Percentiles rank a stretch among this genome's conserved stretches.
These are phyloP conservation scores for Porites lobata DNA, from an alignment of 92 coral and sea anemone genomes.

Conservation along the genomic window DNA sequence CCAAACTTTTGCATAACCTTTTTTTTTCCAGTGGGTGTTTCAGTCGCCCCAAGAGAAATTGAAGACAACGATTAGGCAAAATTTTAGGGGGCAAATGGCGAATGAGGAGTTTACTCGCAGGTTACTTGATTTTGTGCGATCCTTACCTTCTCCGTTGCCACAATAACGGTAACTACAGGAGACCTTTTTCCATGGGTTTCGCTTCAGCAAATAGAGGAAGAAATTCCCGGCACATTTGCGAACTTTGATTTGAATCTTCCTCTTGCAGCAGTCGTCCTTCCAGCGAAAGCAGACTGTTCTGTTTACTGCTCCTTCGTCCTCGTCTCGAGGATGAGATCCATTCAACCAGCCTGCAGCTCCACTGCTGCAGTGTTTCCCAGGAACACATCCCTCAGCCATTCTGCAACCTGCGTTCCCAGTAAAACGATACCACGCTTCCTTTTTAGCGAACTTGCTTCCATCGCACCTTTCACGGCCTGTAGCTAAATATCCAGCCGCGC, in stretches of 20 bases:
- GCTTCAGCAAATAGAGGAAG: slow-evolving; percentile 21
- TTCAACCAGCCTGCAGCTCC: slow-evolving; percentile 40
- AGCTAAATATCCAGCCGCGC: slow-evolving; percentile 21
- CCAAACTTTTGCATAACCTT: no score
- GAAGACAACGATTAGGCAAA: no score
- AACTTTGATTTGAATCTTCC: slow-evolving; percentile 27
- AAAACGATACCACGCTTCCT: slow-evolving; percentile 45
- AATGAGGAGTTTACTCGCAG: not conserved
- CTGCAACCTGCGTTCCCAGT: slow-evolving; percentile 31
- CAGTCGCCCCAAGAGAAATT: no score
- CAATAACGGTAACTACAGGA: slow-evolving; percentile 13
- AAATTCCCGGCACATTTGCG: slow-evolving; percentile 29
- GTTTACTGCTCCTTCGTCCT: slow-evolving; percentile 23
- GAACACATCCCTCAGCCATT: slow-evolving; percentile 41
- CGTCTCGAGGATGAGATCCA: slow-evolving; percentile 23
- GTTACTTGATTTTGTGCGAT: not conserved
- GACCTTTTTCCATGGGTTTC: slow-evolving; percentile 12
- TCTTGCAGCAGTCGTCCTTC: slow-evolving; percentile 38
- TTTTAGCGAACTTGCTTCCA: not conserved
- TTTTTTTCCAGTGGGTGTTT: no score
- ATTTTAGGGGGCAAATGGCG: no score
- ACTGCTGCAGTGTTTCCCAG: slow-evolving; percentile 17
- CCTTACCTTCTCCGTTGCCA: slow-evolving; percentile 41
- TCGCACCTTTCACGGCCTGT: slow-evolving; percentile 1
- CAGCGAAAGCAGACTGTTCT: slow-evolving; percentile 44